phyloP scores from a whole-genome alignment of 2,797 vertebrate genomes.

The Spheniscus humboldti region DNA sequence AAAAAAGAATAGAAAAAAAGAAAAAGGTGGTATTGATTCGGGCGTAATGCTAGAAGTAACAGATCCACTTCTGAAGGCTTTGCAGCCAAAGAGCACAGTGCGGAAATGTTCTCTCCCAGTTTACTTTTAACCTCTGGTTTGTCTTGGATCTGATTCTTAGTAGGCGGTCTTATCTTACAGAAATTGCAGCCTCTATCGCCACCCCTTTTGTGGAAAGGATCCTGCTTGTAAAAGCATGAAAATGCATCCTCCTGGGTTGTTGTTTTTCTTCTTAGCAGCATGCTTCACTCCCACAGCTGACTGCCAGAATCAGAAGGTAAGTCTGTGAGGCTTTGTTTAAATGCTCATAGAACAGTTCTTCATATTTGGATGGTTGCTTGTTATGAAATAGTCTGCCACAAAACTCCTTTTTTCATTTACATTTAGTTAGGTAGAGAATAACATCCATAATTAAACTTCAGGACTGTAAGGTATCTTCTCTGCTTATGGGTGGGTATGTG shows the following conservation, averaged over 20 bases:
- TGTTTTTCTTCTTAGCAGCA: conserved; percentile 45
- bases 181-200: conserved; percentile 14
- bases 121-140: conserved; percentile 60
- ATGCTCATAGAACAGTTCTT: background rate
- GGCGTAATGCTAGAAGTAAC: background rate
- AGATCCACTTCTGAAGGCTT: conserved; percentile 10
- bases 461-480: background rate
- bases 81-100: conserved; percentile 15
- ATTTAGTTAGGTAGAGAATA: background rate
- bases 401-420: background rate
- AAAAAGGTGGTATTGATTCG: conserved; percentile 40
- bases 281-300: conserved; percentile 24
- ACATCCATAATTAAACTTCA: background rate
- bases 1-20: conserved; percentile 47
- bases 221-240: conserved; percentile 38
- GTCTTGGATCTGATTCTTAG: conserved; percentile 62
- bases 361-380: rapidly evolving
- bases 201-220: conserved; percentile 31
- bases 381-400: background rate
- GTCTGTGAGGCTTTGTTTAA: background rate
- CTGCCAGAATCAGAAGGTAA: conserved; percentile 53
- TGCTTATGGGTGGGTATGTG: background rate
- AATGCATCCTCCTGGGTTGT: conserved; percentile 56
- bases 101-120: conserved; percentile 33
- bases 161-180: conserved; percentile 52